Evolutionary conservation across 1,140 invertebrate species (phyloP).

Genomic region (Tribolium castaneum): DNA sequence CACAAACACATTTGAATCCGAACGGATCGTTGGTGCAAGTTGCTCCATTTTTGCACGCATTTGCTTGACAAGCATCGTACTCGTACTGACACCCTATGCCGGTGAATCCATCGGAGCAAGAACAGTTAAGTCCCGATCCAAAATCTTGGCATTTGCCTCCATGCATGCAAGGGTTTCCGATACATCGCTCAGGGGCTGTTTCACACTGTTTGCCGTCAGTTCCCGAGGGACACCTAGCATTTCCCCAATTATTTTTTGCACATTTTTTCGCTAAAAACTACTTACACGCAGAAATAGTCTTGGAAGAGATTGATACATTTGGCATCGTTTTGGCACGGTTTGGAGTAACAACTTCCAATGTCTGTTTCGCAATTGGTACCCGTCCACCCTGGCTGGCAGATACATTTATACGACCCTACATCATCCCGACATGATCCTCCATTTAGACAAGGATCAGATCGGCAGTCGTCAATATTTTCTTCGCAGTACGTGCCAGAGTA

Average conservation of each 20-base stretch:
- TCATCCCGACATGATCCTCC: conserved; percentile 90
- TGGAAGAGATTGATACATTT: conserved; percentile 93
- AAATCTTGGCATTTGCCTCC: conserved; percentile 94
- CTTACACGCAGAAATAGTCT: conserved; percentile 96
- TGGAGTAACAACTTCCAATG: conserved; percentile 85
- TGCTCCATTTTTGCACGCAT: conserved; percentile 92
- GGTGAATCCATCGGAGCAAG: conserved; percentile 86
- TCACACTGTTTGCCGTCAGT: conserved; percentile 96
- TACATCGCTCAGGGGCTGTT: conserved; percentile 93
- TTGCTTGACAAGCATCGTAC: conserved; percentile 89
- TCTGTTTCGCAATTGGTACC: conserved; percentile 89
- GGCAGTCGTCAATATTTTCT: conserved; percentile 88
- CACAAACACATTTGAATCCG: conserved; percentile 88
- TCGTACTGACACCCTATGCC: conserved; percentile 93
- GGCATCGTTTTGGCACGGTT: conserved; percentile 93
- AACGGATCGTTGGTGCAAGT: conserved; percentile 87
- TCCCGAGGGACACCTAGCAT: conserved; percentile 84
- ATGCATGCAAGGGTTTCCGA: conserved; percentile 96
- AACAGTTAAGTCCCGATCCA: conserved; percentile 93
- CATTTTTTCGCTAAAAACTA: neutral
- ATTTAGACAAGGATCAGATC: conserved; percentile 88
- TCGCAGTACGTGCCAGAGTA: conserved; percentile 89
- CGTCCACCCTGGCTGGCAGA: conserved; percentile 89
- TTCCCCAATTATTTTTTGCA: neutral
- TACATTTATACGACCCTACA: conserved; percentile 85